Percentiles rank a stretch among this genome's conserved stretches.
Conservation (phyloP, 2,113 vertebrate species). For the Paedocypris sp. region DNA sequence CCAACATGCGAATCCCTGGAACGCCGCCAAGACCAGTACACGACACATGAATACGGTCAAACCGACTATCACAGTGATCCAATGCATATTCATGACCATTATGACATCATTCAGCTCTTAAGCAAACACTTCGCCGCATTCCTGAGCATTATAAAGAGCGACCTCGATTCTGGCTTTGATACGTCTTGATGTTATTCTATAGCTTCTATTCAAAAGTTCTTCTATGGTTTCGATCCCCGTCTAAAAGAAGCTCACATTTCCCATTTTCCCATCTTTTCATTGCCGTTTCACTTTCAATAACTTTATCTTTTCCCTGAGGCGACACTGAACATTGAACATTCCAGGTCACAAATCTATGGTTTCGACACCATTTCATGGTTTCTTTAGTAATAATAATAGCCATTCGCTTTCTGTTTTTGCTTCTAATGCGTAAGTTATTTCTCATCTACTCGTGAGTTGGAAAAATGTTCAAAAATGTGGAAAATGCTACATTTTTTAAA, state of each 20-base stretch:
- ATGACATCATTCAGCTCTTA: too few species aligned
- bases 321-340: background rate
- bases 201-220: background rate
- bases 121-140: too few species aligned
- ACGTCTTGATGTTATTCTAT: background rate
- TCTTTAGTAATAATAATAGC: too few species aligned
- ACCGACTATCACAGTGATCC: too few species aligned
- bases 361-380: background rate
- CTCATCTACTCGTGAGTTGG: too few species aligned
- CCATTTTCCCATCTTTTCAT: background rate
- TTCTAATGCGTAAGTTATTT: too few species aligned
- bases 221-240: constrained; percentile 4
- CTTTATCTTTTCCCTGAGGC: background rate
- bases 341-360: background rate
- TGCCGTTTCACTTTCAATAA: constrained; percentile 3
- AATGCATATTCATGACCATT: too few species aligned
- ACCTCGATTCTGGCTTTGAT: background rate
- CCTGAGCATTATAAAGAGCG: background rate
- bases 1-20: constrained; percentile 5
- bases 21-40: background rate
- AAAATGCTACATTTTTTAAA: too few species aligned
- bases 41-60: background rate
- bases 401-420: too few species aligned
- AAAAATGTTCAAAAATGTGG: too few species aligned
- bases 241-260: background rate